These are phyloP conservation scores for Scaptodrosophila latifasciaeformis DNA, from an alignment of 2,888 invertebrate genomes.

Conservation along the genomic window DNA sequence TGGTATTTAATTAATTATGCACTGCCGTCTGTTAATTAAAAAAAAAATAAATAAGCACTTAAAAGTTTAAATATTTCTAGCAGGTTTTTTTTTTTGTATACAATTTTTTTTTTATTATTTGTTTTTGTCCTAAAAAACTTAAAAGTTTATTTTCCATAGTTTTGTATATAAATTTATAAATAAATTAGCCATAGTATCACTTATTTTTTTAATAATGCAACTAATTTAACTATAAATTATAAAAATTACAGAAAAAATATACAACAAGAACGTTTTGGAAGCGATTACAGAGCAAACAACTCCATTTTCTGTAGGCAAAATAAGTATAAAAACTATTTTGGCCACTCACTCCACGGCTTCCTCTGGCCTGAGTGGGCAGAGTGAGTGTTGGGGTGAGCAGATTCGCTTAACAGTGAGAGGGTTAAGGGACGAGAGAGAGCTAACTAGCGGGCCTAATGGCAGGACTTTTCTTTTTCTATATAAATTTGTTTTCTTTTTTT, in stretches of 20 bases:
- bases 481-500: no score
- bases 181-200: slow-evolving; percentile 73
- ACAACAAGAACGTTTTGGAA: slow-evolving; percentile 59
- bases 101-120: slow-evolving; percentile 21
- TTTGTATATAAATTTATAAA: slow-evolving; percentile 58
- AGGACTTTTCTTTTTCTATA: no score
- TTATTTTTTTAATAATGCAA: slow-evolving; percentile 68
- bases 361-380: slow-evolving; percentile 34
- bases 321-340: no score
- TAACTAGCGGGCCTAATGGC: no score
- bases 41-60: slow-evolving; percentile 69
- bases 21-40: no score
- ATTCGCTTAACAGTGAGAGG: no score
- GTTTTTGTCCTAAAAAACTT: slow-evolving; percentile 15
- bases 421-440: no score
- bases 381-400: no score
- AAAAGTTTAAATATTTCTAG: no score
- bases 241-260: slow-evolving; percentile 42
- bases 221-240: slow-evolving; percentile 62
- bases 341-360: no score
- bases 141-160: no score
- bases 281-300: slow-evolving; percentile 41
- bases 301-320: slow-evolving; percentile 58
- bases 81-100: background rate
- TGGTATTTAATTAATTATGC: no score